Percentiles rank a stretch among this genome's conserved stretches.
phyloP scores from a whole-genome alignment of 2,888 invertebrate genomes.

The Athalia circularis region DNA sequence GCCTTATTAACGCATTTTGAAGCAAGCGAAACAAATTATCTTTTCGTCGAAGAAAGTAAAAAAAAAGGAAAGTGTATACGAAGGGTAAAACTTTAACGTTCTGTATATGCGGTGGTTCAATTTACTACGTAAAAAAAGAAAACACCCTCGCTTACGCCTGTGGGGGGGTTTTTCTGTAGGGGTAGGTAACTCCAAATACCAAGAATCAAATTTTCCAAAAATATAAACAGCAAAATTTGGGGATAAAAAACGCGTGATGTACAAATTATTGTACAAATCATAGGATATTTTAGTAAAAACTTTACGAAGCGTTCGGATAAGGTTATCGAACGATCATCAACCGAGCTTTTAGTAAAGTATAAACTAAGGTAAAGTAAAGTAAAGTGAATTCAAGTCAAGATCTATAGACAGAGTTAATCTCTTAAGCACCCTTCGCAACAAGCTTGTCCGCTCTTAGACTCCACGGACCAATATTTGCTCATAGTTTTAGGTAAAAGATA shows the following conservation, averaged over 20 bases:
- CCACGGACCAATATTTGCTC: conserved; percentile 9
- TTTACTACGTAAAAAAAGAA: neutral
- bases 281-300: neutral
- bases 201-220: too few species aligned
- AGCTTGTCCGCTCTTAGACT: neutral
- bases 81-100: too few species aligned
- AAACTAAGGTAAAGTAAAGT: neutral
- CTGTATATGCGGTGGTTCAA: neutral
- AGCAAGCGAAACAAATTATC: conserved; percentile 30
- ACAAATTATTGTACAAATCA: too few species aligned
- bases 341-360: neutral
- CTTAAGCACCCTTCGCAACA: conserved; percentile 9
- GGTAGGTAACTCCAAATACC: too few species aligned
- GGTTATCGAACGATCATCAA: neutral
- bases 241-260: too few species aligned
- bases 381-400: neutral
- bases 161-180: too few species aligned
- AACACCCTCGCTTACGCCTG: too few species aligned
- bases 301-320: neutral
- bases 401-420: conserved; percentile 23
- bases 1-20: conserved; percentile 32
- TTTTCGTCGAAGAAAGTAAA: neutral
- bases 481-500: too few species aligned
- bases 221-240: too few species aligned
- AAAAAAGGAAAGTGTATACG: too few species aligned